A percentile compares a stretch with the other conserved stretches of the same genome.
Conservation (phyloP, 2,888 invertebrate species). For the Eubasilissa splendida region DNA sequence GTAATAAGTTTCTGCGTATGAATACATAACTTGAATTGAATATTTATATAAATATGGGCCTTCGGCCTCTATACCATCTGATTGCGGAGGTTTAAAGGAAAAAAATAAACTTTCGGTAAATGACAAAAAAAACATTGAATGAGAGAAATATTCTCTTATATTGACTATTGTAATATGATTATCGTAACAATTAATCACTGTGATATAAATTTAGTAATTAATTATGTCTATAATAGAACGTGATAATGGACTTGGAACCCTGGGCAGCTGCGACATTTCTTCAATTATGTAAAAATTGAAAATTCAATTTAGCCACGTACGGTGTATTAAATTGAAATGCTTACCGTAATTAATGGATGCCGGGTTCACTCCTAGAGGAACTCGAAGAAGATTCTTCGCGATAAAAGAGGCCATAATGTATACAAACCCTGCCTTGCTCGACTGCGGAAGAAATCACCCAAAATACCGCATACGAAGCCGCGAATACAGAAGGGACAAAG, state of each 20-base stretch:
- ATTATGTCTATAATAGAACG: background rate
- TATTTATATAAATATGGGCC: too few relatives aligned
- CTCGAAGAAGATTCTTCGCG: conserved; percentile 50
- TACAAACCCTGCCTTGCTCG: background rate
- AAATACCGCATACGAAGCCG: background rate
- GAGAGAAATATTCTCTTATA: too few relatives aligned
- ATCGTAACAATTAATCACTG: too few relatives aligned
- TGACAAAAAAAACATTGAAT: too few relatives aligned
- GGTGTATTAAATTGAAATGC: background rate
- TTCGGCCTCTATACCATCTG: too few relatives aligned
- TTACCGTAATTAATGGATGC: conserved; percentile 49
- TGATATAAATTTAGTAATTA: background rate
- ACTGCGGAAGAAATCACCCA: conserved; percentile 5
- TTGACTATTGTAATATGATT: too few relatives aligned
- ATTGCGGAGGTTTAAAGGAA: too few relatives aligned
- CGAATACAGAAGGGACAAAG: background rate
- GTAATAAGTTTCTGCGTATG: too few relatives aligned
- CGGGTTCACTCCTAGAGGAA: conserved; percentile 38
- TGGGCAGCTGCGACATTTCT: background rate
- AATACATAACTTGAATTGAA: too few relatives aligned
- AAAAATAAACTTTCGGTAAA: too few relatives aligned
- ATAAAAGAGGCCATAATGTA: conserved; percentile 50
- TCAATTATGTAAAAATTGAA: conserved; percentile 37
- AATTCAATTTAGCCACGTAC: conserved; percentile 34
- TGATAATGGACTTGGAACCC: conserved; percentile 41